Conservation (phyloP, 1,140 invertebrate species). For the Papilio machaon region DNA sequence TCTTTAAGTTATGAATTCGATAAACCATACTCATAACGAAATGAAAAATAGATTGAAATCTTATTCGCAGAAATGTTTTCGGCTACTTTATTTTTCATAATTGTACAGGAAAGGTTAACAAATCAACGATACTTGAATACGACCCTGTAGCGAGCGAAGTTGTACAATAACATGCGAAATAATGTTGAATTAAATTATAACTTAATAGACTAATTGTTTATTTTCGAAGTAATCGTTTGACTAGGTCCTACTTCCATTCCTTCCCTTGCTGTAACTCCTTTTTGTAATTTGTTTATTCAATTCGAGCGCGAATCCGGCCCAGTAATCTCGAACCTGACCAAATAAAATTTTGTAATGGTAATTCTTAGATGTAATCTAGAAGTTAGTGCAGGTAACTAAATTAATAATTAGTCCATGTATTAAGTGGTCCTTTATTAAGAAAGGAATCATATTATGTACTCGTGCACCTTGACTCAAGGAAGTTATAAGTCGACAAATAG, state of each 20-base stretch:
- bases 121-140: background rate
- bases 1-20: constrained; percentile 13
- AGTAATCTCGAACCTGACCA: too few species aligned
- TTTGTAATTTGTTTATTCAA: background rate
- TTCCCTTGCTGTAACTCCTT: background rate
- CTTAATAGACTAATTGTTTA: too few species aligned
- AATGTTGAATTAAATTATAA: too few species aligned
- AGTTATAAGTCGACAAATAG: constrained; percentile 13
- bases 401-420: background rate
- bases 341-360: too few species aligned
- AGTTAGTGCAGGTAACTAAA: background rate
- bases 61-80: constrained; percentile 1
- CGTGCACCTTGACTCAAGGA: background rate
- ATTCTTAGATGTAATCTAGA: too few species aligned
- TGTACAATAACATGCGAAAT: background rate
- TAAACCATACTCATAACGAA: background rate
- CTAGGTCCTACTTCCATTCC: too few species aligned
- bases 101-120: constrained; percentile 16
- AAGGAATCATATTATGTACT: background rate
- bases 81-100: constrained; percentile 5
- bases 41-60: background rate
- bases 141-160: background rate
- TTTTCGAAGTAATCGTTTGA: too few species aligned
- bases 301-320: background rate
- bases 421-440: background rate